These are phyloP conservation scores for Stenopsyche tienmushanensis DNA, from an alignment of 1,140 invertebrate species.

Conservation along the genomic window DNA sequence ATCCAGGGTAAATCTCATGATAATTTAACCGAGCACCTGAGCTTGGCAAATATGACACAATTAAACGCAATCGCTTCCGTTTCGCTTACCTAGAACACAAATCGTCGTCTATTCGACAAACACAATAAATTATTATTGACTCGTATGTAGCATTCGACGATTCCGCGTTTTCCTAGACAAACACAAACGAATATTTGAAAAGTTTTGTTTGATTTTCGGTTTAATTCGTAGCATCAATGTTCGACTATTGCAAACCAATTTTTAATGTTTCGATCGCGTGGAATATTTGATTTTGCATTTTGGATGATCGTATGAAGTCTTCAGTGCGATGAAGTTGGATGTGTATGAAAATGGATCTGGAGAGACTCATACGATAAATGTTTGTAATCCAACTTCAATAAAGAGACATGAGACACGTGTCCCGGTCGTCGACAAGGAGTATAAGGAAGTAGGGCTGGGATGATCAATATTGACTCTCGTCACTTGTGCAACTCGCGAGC, in stretches of 20 bases:
- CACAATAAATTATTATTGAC: slow-evolving; percentile 17
- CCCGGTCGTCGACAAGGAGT: not conserved
- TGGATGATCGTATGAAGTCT: no score
- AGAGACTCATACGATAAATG: no score
- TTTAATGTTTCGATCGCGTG: no score
- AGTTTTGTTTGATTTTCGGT: not conserved
- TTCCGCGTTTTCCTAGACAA: not conserved
- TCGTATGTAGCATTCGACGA: not conserved
- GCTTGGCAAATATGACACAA: not conserved
- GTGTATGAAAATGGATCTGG: no score
- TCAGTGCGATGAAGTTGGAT: no score
- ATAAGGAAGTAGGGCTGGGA: not conserved
- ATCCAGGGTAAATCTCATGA: not conserved
- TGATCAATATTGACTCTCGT: slow-evolving; percentile 21
- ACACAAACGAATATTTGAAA: not conserved
- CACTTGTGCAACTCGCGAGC: not conserved
- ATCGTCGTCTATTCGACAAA: not conserved
- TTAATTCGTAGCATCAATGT: no score
- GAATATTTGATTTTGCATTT: no score
- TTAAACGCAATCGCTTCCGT: not conserved
- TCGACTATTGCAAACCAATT: no score
- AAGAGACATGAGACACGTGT: not conserved
- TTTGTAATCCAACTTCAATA: not conserved
- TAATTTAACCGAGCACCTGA: not conserved
- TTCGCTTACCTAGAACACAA: not conserved